These are phyloP conservation scores for Babylonia areolata DNA, from an alignment of 1,140 invertebrate genomes.

Conservation along the genomic window DNA sequence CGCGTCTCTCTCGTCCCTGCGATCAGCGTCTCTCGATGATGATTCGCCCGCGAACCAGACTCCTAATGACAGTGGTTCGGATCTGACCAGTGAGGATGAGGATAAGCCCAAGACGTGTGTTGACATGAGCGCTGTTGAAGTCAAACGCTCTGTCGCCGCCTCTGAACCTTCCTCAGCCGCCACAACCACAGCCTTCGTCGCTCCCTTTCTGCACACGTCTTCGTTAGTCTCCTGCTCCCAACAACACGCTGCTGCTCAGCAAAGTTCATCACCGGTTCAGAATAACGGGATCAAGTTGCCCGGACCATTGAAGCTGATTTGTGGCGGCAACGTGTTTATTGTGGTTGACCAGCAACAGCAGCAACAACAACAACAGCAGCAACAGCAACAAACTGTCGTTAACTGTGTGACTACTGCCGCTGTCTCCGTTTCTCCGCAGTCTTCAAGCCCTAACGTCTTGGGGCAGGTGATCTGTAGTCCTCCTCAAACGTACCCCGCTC, in stretches of 20 bases:
- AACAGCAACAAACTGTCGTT: background rate
- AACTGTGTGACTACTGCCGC: background rate
- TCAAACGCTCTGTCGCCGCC: background rate
- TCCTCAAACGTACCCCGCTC: background rate
- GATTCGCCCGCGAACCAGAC: background rate
- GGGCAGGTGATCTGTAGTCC: background rate
- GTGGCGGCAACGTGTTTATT: slow-evolving; percentile 34
- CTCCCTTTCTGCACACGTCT: slow-evolving; percentile 27
- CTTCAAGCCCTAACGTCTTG: background rate
- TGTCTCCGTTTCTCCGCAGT: background rate
- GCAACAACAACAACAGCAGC: background rate
- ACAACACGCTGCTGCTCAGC: background rate
- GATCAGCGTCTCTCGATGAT: background rate
- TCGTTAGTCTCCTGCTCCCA: background rate
- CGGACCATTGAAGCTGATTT: slow-evolving; percentile 32
- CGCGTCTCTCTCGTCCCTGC: background rate
- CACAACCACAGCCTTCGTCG: slow-evolving; percentile 24
- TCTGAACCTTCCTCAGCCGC: background rate
- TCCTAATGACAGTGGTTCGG: background rate
- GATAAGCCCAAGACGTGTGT: background rate
- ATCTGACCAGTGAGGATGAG: background rate
- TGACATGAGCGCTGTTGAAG: background rate
- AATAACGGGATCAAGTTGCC: background rate
- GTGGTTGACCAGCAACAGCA: slow-evolving; percentile 25
- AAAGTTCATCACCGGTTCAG: background rate